phyloP scores from a whole-genome alignment of 2,797 vertebrate species.

The Todus mexicanus region DNA sequence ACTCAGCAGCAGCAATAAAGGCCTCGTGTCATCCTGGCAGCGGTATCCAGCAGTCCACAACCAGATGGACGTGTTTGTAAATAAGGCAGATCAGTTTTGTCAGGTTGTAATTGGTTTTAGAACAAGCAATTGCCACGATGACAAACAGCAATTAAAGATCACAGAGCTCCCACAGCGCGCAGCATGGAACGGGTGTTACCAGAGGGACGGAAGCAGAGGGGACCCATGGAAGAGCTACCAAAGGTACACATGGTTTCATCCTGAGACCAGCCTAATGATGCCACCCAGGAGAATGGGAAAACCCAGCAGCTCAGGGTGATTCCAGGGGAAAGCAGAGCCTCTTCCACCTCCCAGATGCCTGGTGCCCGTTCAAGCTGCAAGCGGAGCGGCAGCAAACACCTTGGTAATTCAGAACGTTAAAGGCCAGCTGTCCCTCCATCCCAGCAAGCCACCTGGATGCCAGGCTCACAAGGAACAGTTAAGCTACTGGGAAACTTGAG shows the following conservation, averaged over 20 bases:
- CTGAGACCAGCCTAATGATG: accelerated
- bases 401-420: neutral
- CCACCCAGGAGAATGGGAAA: neutral
- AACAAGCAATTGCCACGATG: constrained; percentile 37
- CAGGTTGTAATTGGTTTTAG: constrained; percentile 63
- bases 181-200: neutral
- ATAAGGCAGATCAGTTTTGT: constrained; percentile 61
- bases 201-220: neutral
- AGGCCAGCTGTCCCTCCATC: neutral
- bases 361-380: neutral
- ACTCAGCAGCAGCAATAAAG: neutral
- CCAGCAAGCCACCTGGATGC: neutral
- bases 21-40: neutral
- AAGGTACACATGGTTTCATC: accelerated
- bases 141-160: constrained; percentile 30
- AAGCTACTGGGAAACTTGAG: neutral
- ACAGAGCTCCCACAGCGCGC: neutral
- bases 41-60: neutral
- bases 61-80: constrained; percentile 65
- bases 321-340: neutral
- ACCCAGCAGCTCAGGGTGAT: neutral
- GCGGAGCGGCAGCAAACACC: neutral
- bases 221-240: neutral
- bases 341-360: neutral
- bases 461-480: neutral